phyloP scores from a whole-genome alignment of 2,888 invertebrate genomes.

The Tetropium fuscum region DNA sequence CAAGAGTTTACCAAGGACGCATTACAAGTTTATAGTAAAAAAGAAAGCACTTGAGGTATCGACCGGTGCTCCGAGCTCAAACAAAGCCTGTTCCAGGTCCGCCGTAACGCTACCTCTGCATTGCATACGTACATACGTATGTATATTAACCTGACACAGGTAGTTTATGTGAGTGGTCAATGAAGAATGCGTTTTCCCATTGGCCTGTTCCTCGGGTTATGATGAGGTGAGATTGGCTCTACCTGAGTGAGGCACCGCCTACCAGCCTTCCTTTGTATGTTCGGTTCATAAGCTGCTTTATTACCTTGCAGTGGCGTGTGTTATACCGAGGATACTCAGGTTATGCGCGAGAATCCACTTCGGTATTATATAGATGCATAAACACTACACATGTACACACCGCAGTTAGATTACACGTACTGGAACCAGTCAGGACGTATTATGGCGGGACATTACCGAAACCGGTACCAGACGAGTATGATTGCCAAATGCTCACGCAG shows the following conservation, averaged over 20 bases:
- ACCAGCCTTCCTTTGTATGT: slow-evolving; percentile 60
- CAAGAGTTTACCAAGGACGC: too few relatives aligned
- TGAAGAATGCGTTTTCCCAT: slow-evolving; percentile 63
- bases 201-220: slow-evolving; percentile 65
- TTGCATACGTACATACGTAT: slow-evolving; percentile 52
- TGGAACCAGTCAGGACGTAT: too few relatives aligned
- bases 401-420: too few relatives aligned
- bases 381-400: too few relatives aligned
- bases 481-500: too few relatives aligned
- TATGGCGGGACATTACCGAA: too few relatives aligned
- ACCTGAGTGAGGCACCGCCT: slow-evolving; percentile 64
- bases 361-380: too few relatives aligned
- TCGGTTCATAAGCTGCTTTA: slow-evolving; percentile 65
- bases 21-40: too few relatives aligned
- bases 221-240: slow-evolving; percentile 67
- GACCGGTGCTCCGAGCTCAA: slow-evolving; percentile 11
- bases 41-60: slow-evolving; percentile 7
- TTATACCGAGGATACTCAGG: slow-evolving; percentile 47
- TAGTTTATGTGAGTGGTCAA: slow-evolving; percentile 66
- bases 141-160: slow-evolving; percentile 60
- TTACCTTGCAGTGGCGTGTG: slow-evolving; percentile 58
- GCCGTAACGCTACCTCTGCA: slow-evolving; percentile 33
- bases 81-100: neutral
- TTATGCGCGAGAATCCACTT: neutral
- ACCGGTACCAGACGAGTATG: too few relatives aligned